A percentile compares a stretch with the other conserved stretches of the same genome.
Evolutionary conservation across 2,888 invertebrate species (phyloP).

Genomic region (Rhagonycha fulva): DNA sequence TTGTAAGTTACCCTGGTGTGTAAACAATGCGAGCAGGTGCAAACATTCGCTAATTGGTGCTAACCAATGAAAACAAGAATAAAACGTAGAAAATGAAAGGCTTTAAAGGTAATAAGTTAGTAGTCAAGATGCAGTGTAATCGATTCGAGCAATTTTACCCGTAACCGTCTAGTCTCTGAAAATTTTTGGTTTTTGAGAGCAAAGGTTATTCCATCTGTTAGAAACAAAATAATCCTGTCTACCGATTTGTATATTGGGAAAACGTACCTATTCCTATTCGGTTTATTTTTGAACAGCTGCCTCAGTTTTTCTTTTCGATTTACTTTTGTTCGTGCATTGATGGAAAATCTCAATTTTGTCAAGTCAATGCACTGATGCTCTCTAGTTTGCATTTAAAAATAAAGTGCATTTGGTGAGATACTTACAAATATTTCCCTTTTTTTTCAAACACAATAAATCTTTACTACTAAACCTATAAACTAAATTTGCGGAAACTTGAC

Average conservation of each 20-base stretch:
- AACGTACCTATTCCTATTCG: neutral
- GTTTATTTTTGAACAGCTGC: neutral
- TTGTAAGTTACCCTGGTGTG: too few species aligned
- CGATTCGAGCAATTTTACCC: too few species aligned
- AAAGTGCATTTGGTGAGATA: too few species aligned
- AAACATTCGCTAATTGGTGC: too few species aligned
- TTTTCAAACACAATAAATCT: too few species aligned
- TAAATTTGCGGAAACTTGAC: neutral
- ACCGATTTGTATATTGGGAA: neutral
- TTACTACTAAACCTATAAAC: neutral
- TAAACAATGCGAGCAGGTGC: too few species aligned
- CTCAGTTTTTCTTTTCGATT: neutral
- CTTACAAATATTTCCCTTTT: too few species aligned
- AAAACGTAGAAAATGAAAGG: neutral
- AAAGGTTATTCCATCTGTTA: neutral
- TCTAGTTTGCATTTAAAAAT: neutral
- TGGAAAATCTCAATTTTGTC: too few species aligned
- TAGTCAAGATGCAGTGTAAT: neutral
- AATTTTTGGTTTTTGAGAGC: neutral
- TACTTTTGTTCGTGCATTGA: neutral
- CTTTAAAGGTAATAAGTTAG: neutral
- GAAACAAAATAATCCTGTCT: neutral
- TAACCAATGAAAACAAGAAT: too few species aligned
- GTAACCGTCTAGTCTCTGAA: neutral
- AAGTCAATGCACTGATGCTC: neutral